phyloP scores from a whole-genome alignment of 2,888 invertebrate genomes.

The Gisinianus flammeolus region DNA sequence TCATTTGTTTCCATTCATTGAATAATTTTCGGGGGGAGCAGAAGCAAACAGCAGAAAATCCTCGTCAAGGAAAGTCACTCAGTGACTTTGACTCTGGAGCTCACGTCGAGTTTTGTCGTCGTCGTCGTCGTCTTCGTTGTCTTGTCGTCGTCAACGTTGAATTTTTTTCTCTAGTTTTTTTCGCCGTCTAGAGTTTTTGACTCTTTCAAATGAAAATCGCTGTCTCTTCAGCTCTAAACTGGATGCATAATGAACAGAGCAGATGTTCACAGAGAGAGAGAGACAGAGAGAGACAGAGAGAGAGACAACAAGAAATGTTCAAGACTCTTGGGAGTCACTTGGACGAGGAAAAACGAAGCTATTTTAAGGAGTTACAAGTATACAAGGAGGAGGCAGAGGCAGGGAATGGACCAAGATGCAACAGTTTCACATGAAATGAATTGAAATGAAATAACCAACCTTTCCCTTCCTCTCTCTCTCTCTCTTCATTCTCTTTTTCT shows the following conservation, averaged over 20 bases:
- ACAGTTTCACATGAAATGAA: conserved; percentile 24
- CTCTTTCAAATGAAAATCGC: not conserved
- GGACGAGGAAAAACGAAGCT: conserved; percentile 17
- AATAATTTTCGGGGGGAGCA: no score
- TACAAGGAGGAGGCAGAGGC: no score
- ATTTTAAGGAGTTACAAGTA: conserved; percentile 26
- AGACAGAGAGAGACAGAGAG: no score
- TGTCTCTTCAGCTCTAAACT: not conserved
- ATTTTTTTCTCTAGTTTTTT: not conserved
- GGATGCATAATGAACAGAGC: conserved; percentile 31
- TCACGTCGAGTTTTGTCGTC: no score
- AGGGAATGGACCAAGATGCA: conserved; percentile 11
- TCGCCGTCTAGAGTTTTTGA: not conserved
- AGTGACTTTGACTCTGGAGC: no score
- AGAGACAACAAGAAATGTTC: not conserved
- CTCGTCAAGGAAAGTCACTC: no score
- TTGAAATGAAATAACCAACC: conserved; percentile 22
- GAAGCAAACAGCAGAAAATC: no score
- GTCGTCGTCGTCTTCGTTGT: not conserved
- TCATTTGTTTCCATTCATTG: no score
- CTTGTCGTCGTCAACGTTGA: not conserved
- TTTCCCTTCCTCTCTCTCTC: not conserved
- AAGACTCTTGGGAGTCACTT: conserved; percentile 20
- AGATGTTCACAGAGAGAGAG: conserved; percentile 16
- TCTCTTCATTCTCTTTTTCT: not conserved